A percentile compares a stretch with the other conserved stretches of the same genome.
phyloP scores from a whole-genome alignment of 2,888 invertebrate genomes.

The Cryptocheilus praepositus region DNA sequence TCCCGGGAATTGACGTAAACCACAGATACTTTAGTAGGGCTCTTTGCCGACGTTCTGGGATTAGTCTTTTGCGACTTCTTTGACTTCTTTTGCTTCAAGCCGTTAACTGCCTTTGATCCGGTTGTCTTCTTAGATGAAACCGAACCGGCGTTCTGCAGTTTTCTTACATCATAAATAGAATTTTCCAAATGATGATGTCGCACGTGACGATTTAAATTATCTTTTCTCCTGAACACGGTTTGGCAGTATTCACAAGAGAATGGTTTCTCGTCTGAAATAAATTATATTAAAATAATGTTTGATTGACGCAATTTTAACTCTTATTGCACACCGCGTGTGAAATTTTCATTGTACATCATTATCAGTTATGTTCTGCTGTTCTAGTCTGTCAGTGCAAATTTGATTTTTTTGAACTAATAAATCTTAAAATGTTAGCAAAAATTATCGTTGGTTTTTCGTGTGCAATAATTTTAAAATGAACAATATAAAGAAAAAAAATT shows the following conservation, averaged over 20 bases:
- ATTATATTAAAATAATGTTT: not conserved
- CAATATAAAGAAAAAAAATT: too few species aligned
- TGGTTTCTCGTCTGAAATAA: constrained; percentile 79
- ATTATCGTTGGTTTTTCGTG: not conserved
- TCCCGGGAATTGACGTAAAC: constrained; percentile 53
- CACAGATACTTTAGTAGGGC: constrained; percentile 42
- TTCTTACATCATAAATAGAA: constrained; percentile 28
- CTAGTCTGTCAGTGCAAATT: constrained; percentile 57
- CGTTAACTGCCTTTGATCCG: constrained; percentile 34
- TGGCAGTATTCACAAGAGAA: constrained; percentile 84
- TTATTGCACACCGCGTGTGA: not conserved
- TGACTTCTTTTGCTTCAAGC: constrained; percentile 45
- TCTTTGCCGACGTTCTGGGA: constrained; percentile 33
- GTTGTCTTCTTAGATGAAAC: constrained; percentile 22
- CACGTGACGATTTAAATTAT: constrained; percentile 86
- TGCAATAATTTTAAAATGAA: too few species aligned
- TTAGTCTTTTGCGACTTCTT: constrained; percentile 40
- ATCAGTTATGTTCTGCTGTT: constrained; percentile 49
- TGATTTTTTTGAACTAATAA: constrained; percentile 17
- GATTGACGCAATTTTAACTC: not conserved
- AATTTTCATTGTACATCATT: constrained; percentile 6
- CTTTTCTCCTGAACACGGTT: constrained; percentile 84
- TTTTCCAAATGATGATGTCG: constrained; percentile 83
- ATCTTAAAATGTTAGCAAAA: constrained; percentile 12
- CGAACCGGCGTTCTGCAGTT: constrained; percentile 17